Percentiles rank a stretch among this genome's conserved stretches.
Conservation (phyloP, 2,797 vertebrate species). For the Labroides dimidiatus region DNA sequence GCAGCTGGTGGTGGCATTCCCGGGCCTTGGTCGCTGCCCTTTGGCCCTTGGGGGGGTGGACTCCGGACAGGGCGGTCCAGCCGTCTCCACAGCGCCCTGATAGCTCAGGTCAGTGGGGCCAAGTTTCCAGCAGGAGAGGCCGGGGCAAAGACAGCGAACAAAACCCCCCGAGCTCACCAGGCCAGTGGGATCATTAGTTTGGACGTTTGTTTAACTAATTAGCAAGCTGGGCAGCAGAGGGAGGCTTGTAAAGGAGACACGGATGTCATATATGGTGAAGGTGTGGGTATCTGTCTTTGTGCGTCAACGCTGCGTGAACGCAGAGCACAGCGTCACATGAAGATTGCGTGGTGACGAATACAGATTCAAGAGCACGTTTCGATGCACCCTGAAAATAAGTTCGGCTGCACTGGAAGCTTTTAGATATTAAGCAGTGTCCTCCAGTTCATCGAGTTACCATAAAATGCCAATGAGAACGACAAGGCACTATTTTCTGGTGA, state of each 20-base stretch:
- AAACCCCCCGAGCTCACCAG: constrained; percentile 86
- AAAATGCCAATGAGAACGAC: constrained; percentile 54
- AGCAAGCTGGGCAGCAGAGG: constrained; percentile 93
- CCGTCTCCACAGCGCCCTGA: constrained; percentile 88
- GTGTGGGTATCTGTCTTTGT: constrained; percentile 64
- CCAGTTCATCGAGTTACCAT: neutral
- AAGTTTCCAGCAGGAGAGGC: constrained; percentile 88
- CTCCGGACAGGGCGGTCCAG: constrained; percentile 92
- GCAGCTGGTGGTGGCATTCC: constrained; percentile 97
- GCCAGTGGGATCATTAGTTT: constrained; percentile 89
- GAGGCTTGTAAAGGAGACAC: constrained; percentile 81
- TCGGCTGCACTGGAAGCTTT: neutral
- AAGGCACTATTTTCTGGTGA: constrained; percentile 70
- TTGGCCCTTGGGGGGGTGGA: constrained; percentile 89
- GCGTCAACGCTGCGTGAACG: constrained; percentile 22
- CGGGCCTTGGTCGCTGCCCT: constrained; percentile 90
- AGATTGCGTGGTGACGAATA: neutral
- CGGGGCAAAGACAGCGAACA: constrained; percentile 87
- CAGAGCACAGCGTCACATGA: constrained; percentile 13
- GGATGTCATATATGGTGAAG: constrained; percentile 69
- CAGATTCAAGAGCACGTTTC: no score
- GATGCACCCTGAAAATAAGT: no score
- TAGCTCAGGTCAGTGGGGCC: constrained; percentile 94
- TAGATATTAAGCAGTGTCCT: neutral
- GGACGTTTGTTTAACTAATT: constrained; percentile 99